Evolutionary conservation across 2,113 vertebrate genomes (phyloP), one percentile per base, ranked within the genome.

Genomic region (Zingel zingel): DNA sequence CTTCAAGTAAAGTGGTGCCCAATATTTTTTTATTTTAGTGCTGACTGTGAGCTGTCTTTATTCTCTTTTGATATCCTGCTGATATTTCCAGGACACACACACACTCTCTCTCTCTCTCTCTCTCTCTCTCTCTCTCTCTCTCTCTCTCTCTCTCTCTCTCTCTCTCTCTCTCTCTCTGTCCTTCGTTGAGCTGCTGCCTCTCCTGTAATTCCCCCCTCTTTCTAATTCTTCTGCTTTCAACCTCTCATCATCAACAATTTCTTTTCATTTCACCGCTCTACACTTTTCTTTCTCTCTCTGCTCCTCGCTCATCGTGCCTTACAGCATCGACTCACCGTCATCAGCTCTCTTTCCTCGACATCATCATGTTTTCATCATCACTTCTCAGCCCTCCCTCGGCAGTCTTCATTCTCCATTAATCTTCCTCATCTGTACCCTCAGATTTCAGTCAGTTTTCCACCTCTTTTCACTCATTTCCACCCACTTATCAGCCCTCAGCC

Each of bases 401-500:
- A 64, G 25, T 43, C 56, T 81, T 77, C 56, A 43, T 30, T 69
- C 79, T 63, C 81, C 82, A 76, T 91, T 75, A 82, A 87, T 88
- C 90, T 87, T 74, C 74, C 74, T 72, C 11, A 23, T 89, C 81
- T 61, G 30, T 69, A 43, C 39, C 77, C 67, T 72, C 68, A 67
- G 54, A 87, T 88, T 82, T 91, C 84, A 86, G 59, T 74, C 70
- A 43, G 54, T 83, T 73, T 70, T 83, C 78, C 74, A 77, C 68
- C 74, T 79, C 79, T 82, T 59, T 90, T 85, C 79, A 86, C 82
- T 79, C 62, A 84, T 88, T 86, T 82, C 84, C 81, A 48, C 69
- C 84, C 79, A 77, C 83, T 92, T 88, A 68, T 77, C 82, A 25
- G 47, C 74, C 71, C 64, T 66, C 86, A 27, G 69, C 67, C 61